Conservation (phyloP, 2,888 invertebrate genomes). For the Aquatica leii region DNA sequence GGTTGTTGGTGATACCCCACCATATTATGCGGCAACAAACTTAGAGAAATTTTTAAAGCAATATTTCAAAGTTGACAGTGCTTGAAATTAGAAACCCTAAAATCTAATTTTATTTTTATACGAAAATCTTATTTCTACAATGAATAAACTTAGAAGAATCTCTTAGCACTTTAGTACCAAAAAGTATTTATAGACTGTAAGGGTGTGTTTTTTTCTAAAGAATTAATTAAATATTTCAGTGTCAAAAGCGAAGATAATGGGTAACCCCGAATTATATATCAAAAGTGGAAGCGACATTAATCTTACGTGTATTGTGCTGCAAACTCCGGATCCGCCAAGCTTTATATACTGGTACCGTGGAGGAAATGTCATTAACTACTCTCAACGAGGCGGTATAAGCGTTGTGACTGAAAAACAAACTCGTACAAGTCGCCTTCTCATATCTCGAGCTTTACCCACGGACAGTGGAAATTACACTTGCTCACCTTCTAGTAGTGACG, state of each 20-base stretch:
- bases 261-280: slow-evolving; percentile 86
- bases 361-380: slow-evolving; percentile 82
- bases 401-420: slow-evolving; percentile 87
- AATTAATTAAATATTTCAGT: slow-evolving; percentile 66
- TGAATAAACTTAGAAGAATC: background rate
- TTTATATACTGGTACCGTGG: slow-evolving; percentile 87
- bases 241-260: slow-evolving; percentile 87
- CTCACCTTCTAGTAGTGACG: slow-evolving; percentile 70
- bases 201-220: background rate
- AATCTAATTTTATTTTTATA: slow-evolving; percentile 8
- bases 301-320: slow-evolving; percentile 85
- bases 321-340: slow-evolving; percentile 84
- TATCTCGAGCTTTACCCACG: slow-evolving; percentile 81
- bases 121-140: background rate
- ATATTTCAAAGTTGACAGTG: slow-evolving; percentile 12
- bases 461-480: slow-evolving; percentile 93
- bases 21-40: slow-evolving; percentile 7
- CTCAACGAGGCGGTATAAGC: slow-evolving; percentile 84
- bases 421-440: slow-evolving; percentile 83
- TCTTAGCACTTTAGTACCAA: background rate
- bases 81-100: slow-evolving; percentile 9
- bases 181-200: background rate
- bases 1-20: background rate
- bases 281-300: slow-evolving; percentile 92
- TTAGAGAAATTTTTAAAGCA: slow-evolving; percentile 7